Evolutionary conservation across 1,140 invertebrate genomes (phyloP).

Genomic region (Solenopsis fugax): DNA sequence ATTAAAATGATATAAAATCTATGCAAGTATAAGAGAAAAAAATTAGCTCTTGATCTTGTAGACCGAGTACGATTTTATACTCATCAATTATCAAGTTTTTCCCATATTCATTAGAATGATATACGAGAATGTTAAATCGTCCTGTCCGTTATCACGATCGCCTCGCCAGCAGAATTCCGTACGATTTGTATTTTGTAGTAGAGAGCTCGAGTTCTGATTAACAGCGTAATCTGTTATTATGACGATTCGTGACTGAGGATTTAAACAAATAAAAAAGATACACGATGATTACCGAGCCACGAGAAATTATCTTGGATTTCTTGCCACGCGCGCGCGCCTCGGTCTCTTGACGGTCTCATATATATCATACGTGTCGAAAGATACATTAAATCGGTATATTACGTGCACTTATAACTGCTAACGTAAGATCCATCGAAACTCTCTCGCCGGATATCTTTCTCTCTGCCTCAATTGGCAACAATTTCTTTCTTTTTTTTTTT

Average conservation of each 20-base stretch:
- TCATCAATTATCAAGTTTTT: neutral
- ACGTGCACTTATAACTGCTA: slow-evolving; percentile 1
- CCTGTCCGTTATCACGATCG: slow-evolving; percentile 3
- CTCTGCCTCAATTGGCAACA: neutral
- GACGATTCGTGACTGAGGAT: slow-evolving; percentile 39
- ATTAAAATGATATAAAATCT: neutral
- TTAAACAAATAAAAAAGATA: slow-evolving; percentile 48
- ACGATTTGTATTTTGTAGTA: slow-evolving; percentile 22
- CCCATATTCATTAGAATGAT: neutral
- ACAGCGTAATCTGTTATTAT: slow-evolving; percentile 37
- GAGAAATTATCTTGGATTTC: slow-evolving; percentile 26
- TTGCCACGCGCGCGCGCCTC: neutral
- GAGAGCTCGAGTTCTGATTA: neutral
- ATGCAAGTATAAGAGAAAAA: neutral
- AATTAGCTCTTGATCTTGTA: neutral
- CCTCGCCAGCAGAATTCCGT: slow-evolving; percentile 2
- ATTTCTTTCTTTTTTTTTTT: neutral
- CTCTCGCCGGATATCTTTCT: neutral
- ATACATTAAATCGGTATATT: slow-evolving; percentile 14
- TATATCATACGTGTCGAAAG: slow-evolving; percentile 38
- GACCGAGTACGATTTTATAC: neutral
- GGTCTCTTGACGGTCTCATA: neutral
- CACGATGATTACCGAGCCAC: slow-evolving; percentile 12
- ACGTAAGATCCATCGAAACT: slow-evolving; percentile 6
- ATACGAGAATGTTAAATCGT: slow-evolving; percentile 7